Conservation (phyloP, 1,140 invertebrate species). For the Drosophila kepulauana region DNA sequence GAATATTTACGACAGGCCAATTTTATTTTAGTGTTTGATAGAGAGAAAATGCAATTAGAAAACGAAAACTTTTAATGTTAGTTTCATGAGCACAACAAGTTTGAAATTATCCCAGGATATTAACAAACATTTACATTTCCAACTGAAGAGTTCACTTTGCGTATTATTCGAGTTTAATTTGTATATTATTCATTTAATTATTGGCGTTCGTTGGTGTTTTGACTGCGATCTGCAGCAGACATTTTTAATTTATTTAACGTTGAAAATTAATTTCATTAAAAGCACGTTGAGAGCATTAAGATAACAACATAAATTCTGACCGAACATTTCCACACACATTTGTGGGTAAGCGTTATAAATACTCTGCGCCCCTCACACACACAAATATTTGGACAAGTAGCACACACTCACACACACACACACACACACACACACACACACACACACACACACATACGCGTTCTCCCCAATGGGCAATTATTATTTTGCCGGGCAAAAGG, state of each 20-base stretch:
- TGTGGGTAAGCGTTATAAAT: slow-evolving; percentile 46
- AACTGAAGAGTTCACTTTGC: background rate
- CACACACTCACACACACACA: slow-evolving; percentile 8
- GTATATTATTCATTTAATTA: slow-evolving; percentile 15
- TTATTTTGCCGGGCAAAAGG: slow-evolving; percentile 48
- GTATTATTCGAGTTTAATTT: background rate
- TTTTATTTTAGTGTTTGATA: slow-evolving; percentile 2
- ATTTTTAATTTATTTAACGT: slow-evolving; percentile 47
- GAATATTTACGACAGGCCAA: slow-evolving; percentile 22
- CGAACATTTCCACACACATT: slow-evolving; percentile 36
- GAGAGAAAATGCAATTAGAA: slow-evolving; percentile 20
- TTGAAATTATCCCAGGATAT: background rate
- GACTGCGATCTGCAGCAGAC: background rate
- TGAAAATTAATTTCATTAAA: slow-evolving; percentile 74
- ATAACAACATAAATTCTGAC: slow-evolving; percentile 42
- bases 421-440: slow-evolving; percentile 15
- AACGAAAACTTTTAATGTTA: background rate
- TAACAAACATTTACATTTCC: background rate
- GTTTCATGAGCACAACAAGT: background rate
- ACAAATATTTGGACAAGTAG: slow-evolving; percentile 34
- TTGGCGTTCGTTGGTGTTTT: background rate
- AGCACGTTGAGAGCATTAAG: slow-evolving; percentile 41
- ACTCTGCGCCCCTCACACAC: slow-evolving; percentile 37
- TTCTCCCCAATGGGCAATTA: slow-evolving; percentile 58
- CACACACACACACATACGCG: slow-evolving; percentile 19